Base-by-base conservation (phyloP, 2,113 vertebrate species). In the Ammodytes marinus region DNA sequence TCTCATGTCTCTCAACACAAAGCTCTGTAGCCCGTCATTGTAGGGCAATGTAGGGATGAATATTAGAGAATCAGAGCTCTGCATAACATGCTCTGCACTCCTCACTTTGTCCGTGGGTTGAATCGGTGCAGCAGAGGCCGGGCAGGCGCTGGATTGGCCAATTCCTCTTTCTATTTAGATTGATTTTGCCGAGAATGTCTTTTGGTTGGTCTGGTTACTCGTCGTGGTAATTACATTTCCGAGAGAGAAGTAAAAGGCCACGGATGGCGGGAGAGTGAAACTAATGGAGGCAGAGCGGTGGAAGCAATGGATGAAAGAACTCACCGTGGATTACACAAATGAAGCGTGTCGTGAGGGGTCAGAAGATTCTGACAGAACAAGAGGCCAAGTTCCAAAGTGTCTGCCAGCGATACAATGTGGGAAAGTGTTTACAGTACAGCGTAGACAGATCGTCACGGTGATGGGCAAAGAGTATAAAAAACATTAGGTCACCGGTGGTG, bases 191-290 rank as follows among this genome's bases (percentile, higher is more conserved):
- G 69, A 80, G 82, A 83, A 80, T 75, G 59, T 52, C 50, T 42
- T 45, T 65, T 77, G 74, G 74, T 82, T 55, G 74, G 77, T 81
- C 40, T 75, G 67, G 73, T 88, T 89, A 85, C 42, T 40, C 3
- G 40, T 47, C 3, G 40, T 47, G 52, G 67, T 90, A 88, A 93
- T 93, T 91, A 71, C 81, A 90, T 91, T 90, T 27, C 27, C 79
- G 69, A 69, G 80, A 69, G 67, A 27, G 60, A 89, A 78, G 83
- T 73, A 85, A 93, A 27, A 91, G 88, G 76, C 63, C 90, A 85
- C 39, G 42, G 49, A 71, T 61, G 77, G 69, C 11, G n/a, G 65
- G 39, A 69, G 71, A 54, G 69, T 82, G 42, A 57, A 85, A 73
- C 74, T 74, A 79, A 83, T 85, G 11, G 60, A 66, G 64, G 74